Conservation (phyloP, 2,113 vertebrate genomes). For the Triplophysa rosa region DNA sequence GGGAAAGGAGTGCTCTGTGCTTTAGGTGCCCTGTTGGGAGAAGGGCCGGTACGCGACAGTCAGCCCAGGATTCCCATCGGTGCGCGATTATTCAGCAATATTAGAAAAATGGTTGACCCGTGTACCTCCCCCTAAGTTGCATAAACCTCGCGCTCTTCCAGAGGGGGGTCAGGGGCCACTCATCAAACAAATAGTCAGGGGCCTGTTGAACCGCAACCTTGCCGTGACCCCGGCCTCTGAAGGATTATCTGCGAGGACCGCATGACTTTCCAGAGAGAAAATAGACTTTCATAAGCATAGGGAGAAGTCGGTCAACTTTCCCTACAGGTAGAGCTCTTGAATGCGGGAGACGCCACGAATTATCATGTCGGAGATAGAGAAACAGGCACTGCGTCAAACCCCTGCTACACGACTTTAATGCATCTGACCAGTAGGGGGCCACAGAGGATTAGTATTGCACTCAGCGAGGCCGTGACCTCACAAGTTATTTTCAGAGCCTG, state of each 20-base stretch:
- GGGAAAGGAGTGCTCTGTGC: constrained; percentile 22
- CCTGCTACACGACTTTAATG: constrained; percentile 21
- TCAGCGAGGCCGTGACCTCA: constrained; percentile 75
- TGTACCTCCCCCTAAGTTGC: constrained; percentile 1
- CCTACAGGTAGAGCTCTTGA: constrained; percentile 34
- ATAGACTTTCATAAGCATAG: constrained; percentile 35
- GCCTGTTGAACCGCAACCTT: constrained; percentile 32
- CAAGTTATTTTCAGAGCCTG: neutral
- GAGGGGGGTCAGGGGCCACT: constrained; percentile 20
- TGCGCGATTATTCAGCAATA: constrained; percentile 19
- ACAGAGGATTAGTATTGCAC: constrained; percentile 79
- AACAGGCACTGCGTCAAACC: constrained; percentile 21
- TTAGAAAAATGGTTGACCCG: neutral
- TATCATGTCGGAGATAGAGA: constrained; percentile 66
- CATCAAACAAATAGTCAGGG: constrained; percentile 52
- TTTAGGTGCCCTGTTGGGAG: neutral
- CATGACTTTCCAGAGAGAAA: constrained; percentile 33
- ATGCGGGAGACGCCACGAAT: constrained; percentile 31
- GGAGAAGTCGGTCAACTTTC: constrained; percentile 23
- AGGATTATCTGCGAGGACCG: constrained; percentile 49
- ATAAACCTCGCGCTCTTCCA: constrained; percentile 11
- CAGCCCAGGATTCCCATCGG: constrained; percentile 4
- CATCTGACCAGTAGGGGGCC: constrained; percentile 82
- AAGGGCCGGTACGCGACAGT: neutral
- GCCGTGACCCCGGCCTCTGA: constrained; percentile 52